Evolutionary conservation across 2,888 invertebrate genomes (phyloP).

Genomic region (Lycophotia porphyrea): DNA sequence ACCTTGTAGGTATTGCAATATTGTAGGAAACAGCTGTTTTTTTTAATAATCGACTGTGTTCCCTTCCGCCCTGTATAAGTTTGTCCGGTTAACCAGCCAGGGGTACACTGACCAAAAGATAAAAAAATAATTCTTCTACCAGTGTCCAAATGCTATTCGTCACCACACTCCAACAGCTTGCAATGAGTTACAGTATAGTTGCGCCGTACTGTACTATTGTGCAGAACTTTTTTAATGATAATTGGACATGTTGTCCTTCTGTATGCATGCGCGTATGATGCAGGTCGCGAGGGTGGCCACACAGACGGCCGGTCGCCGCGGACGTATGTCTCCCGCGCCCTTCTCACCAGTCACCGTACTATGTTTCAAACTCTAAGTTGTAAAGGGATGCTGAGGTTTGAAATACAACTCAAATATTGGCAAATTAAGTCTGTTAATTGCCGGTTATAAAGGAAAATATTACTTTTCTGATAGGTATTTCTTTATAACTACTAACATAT

Average conservation of each 20-base stretch:
- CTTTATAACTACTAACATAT: background rate
- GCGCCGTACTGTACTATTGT: background rate
- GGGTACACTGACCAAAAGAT: background rate
- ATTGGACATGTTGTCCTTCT: slow-evolving; percentile 35
- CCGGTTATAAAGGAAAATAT: background rate
- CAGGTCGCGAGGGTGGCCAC: slow-evolving; percentile 68
- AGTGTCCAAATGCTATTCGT: background rate
- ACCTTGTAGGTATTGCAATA: no score
- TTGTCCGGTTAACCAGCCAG: background rate
- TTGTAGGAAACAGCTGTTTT: no score
- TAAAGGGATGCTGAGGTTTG: slow-evolving; percentile 2
- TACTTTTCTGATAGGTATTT: background rate
- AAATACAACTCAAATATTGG: background rate
- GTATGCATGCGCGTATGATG: slow-evolving; percentile 44
- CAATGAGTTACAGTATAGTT: background rate
- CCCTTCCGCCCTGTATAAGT: slow-evolving; percentile 1
- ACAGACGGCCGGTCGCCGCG: slow-evolving; percentile 78
- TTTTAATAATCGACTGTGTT: no score
- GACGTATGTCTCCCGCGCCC: slow-evolving; percentile 46
- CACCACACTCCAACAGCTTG: background rate
- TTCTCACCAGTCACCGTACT: slow-evolving; percentile 31
- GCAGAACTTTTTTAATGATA: background rate
- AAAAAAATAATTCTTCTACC: background rate
- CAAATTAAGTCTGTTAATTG: background rate
- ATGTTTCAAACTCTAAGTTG: slow-evolving; percentile 37